These are phyloP conservation scores for Mamestra configurata DNA, from an alignment of 1,140 invertebrate genomes.

Conservation along the genomic window DNA sequence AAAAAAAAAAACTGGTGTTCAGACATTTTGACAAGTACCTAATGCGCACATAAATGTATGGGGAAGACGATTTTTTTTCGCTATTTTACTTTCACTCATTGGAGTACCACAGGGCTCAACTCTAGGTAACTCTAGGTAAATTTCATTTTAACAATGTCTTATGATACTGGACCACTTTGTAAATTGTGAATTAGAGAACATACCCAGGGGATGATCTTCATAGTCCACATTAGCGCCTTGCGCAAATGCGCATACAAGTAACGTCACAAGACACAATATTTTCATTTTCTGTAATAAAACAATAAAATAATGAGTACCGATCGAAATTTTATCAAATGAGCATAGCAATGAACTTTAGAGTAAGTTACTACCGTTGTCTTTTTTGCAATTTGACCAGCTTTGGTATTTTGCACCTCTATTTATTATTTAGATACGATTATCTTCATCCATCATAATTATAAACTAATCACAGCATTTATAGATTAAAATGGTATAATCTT, in stretches of 20 bases:
- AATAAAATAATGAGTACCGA: neutral
- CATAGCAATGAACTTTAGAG: neutral
- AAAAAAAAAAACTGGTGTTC: no score
- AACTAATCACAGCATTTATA: constrained; percentile 11
- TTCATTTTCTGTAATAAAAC: constrained; percentile 48
- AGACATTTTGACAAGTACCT: no score
- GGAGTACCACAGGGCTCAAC: no score
- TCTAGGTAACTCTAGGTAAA: no score
- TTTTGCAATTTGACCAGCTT: neutral
- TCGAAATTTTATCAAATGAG: neutral
- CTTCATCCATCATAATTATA: constrained; percentile 27
- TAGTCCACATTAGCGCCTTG: neutral
- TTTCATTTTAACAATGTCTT: no score
- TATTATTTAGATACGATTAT: constrained; percentile 1
- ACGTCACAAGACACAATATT: constrained; percentile 14
- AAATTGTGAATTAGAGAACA: no score
- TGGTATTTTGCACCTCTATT: constrained; percentile 3
- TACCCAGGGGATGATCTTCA: constrained; percentile 10
- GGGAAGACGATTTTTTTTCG: no score
- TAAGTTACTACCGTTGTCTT: constrained; percentile 21
- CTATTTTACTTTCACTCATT: no score
- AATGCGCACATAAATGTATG: no score
- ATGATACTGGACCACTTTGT: no score
- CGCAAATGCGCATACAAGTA: constrained; percentile 25
- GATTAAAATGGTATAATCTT: neutral